Conservation (phyloP, 2,113 vertebrate species). For the Anolis sagrei region DNA sequence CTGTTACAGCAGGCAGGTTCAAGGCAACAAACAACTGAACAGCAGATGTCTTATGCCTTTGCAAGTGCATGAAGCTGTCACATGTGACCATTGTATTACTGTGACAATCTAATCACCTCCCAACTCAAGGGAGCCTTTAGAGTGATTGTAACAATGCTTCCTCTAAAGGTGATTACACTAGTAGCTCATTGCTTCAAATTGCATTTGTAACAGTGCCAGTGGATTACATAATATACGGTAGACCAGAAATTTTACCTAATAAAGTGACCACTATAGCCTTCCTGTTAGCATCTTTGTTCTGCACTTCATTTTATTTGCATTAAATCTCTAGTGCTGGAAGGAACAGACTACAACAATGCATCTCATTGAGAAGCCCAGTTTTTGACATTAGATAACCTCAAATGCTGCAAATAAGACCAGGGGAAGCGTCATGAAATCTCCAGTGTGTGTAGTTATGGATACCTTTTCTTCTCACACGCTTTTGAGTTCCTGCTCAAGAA, state of each 20-base stretch:
- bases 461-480: background rate
- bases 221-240: background rate
- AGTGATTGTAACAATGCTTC: background rate
- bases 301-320: background rate
- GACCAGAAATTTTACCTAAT: background rate
- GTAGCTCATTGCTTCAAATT: background rate
- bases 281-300: background rate
- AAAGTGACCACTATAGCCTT: background rate
- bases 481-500: background rate
- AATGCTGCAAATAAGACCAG: background rate
- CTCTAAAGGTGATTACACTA: background rate
- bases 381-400: background rate
- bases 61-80: background rate
- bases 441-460: background rate
- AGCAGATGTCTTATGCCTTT: background rate
- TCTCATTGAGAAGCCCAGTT: background rate
- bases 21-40: background rate
- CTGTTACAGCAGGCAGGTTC: background rate
- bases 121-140: background rate
- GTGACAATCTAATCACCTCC: background rate
- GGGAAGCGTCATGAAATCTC: background rate
- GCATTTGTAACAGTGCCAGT: background rate
- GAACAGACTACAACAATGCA: background rate
- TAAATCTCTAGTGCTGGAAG: background rate
- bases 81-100: background rate